Evolutionary conservation across 2,113 vertebrate genomes (phyloP), one percentile per base, ranked within the genome.

Genomic region (Gallinago paraguaiae): DNA sequence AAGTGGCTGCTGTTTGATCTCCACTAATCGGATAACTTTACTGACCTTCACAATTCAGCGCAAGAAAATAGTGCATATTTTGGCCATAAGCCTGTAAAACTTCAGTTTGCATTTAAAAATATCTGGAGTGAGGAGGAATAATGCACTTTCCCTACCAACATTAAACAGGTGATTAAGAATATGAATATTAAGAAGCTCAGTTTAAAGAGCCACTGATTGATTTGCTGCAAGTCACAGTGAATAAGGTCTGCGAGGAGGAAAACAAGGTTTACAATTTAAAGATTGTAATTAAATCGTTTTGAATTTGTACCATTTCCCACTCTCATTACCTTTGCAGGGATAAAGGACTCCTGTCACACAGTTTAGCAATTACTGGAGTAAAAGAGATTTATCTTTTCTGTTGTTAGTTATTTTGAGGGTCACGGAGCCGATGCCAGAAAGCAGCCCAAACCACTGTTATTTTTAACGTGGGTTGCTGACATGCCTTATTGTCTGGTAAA

Each of bases 241-340:
- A 86, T 75, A 81, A 86, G 30, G 63, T 80, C 64, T 81, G 51
- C 35, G 75, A 95, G 77, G 61, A 94, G 30, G 76, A 90, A 96
- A 95, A 88, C 71, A 86, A 86, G 35, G 43, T 67, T 90, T 93
- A 68, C 69, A 68, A 50, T 78, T 88, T 86, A 68, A 92, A 83
- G 51, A 78, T 33, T 82, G 71, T 64, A 76, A 79, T 95, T 81
- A 53, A 80, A 11, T 81, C 41, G 4, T 18, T 67, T 92, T 78
- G 82, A 88, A 76, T 82, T 87, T 67, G 59, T 91, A 76, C 45
- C 6, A 13, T 59, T 97, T 92, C 74, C 67, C n/a, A 54, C 94
- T 96, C 54, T 72, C 45, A 43, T 91, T 94, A 63, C 41, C 46
- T 89, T 86, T 84, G 37, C 54, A 87, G 57, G 77, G 93, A 89